Evolutionary conservation across 1,140 invertebrate species (phyloP), one percentile per base, ranked within the genome.

Genomic region (Centruroides sculpturatus): DNA sequence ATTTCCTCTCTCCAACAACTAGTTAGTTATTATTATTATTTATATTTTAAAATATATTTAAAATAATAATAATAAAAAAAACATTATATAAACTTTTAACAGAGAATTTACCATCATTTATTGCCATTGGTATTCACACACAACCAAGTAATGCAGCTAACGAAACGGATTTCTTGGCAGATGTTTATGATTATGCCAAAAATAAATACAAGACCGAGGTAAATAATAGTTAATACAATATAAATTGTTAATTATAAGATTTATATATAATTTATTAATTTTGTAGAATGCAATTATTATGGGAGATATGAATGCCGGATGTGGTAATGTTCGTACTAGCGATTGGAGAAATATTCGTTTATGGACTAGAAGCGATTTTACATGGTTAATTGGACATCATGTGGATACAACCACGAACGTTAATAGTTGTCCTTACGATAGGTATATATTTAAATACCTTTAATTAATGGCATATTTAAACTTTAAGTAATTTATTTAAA

Each of bases 301-400:
- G 62, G 62, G 62, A 1, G 62, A 63, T 41, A 59, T 63, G 57
- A 63, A 63, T 13, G 57, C 57, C 4, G 62, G 58, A 23, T 63
- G 62, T 35, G 48, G 48, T 35, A 63, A 63, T 49, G 58, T 63
- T 4, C 49, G 62, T 11, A 59, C 59, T 5, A 56, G 57, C 7
- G 62, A 63, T 35, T 63, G 62, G 62, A 55, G 59, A 34, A 36
- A 1, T 23, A 63, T 63, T 3, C 53, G 56, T 5, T 47, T 63
- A 23, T 63, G 62, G 62, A 56, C 10, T n/a, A 56, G 62, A 12
- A 13, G 34, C 12, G 62, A 63, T 23, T 63, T 63, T 50, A 59
- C 55, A 4, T 63, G 62, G 62, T 55, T 59, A 7, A 63, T 63
- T n/a, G 55, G 47, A 2, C 62, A 63, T 23, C 57, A 59, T 35